Base-by-base conservation (phyloP, 2,113 vertebrate genomes). In the Cynopterus brachyotis region DNA sequence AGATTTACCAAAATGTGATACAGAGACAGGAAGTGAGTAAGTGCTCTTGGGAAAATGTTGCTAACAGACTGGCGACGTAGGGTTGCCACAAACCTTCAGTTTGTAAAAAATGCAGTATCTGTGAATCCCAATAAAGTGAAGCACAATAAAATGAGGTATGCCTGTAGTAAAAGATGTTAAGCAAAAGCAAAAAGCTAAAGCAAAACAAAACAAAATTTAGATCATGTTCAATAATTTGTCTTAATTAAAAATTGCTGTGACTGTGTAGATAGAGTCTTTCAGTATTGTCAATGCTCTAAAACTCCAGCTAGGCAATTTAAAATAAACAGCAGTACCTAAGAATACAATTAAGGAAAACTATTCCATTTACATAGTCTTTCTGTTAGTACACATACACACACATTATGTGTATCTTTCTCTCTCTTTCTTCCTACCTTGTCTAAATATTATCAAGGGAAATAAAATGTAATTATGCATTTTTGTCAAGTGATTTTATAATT, bases 391-490 rank as follows among this genome's bases (percentile, higher is more conserved):
- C 20, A 64, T 26, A 86, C 13, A 70, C 17, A 40, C 30, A n/a
- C 45, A 35, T 89, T 24, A 45, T 50, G 1, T 53, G 13, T 83
- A 19, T 26, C 30, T 79, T 53, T 84, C 32, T 69, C 24, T 26
- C 30, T 79, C 45, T 84, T 26, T 69, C 24, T 62, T 59, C 11
- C 59, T 6, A 37, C 70, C 6, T 83, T 57, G 80, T 59, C 22
- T 53, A 87, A 79, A 91, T 76, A 55, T 67, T 35, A 91, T 32
- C 67, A 91, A 69, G 67, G 62, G 28, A 81, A 91, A 62, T 81
- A 59, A 64, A 19, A 53, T 90, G n/a, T 97, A 89, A 60, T n/a
- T 84, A 57, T 57, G n/a, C 15, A 80, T 66, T 87, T 93, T 94
- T 89, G 69, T 82, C 37, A 78, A 59, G 0, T 60, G 45, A 83